Evolutionary conservation across 2,888 invertebrate genomes (phyloP).

Genomic region (Oxytorus armatus): DNA sequence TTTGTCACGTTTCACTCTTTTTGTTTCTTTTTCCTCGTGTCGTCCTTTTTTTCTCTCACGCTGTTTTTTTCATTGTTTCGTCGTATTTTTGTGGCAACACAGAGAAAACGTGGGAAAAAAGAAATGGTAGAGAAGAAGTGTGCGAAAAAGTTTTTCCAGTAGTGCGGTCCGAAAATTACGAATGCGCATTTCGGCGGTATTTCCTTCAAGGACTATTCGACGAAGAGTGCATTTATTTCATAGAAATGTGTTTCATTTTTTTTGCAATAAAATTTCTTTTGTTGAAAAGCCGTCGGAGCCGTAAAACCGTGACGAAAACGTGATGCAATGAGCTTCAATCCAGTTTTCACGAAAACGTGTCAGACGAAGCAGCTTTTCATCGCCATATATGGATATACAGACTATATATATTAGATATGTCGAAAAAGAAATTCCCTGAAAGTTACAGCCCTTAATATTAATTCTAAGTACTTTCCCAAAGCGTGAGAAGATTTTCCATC

Average conservation of each 20-base stretch:
- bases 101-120: not conserved
- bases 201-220: no score
- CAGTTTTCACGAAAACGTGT: not conserved
- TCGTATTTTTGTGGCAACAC: constrained; percentile 4
- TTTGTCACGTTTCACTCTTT: constrained; percentile 40
- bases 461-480: no score
- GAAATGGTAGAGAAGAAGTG: not conserved
- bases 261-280: no score
- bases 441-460: no score
- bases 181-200: no score
- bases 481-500: no score
- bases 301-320: constrained; percentile 4
- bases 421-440: no score
- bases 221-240: not conserved
- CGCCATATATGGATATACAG: no score
- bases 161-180: not conserved
- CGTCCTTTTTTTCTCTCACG: constrained; percentile 14
- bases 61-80: constrained; percentile 11
- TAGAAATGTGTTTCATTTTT: not conserved
- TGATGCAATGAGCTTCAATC: not conserved
- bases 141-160: not conserved
- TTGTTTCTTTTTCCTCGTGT: constrained; percentile 12
- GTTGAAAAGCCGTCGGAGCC: not conserved
- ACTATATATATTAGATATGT: no score
- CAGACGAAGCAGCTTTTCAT: no score